Conservation (phyloP, 2,797 vertebrate species). For the Syndactyla subalaris region DNA sequence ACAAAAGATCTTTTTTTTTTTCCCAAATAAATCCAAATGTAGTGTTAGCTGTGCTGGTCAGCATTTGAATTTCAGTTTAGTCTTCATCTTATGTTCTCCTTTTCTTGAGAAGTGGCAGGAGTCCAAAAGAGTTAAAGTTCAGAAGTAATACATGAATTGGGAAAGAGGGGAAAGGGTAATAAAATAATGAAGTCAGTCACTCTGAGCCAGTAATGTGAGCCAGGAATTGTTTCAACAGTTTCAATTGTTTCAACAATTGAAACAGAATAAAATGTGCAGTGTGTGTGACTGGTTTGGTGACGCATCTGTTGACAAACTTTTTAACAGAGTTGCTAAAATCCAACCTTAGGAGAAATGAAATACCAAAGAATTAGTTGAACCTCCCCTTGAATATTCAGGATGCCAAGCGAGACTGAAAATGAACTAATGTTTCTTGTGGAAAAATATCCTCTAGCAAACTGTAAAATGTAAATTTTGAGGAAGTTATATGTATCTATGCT, state of each 20-base stretch:
- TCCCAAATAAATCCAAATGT: neutral
- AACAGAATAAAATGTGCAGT: neutral
- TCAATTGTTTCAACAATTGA: neutral
- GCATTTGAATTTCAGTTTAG: neutral
- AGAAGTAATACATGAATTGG: neutral
- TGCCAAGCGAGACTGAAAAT: neutral
- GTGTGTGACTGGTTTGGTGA: neutral
- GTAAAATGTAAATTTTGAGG: neutral
- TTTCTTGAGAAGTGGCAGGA: neutral
- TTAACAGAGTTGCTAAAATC: neutral
- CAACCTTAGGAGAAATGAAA: neutral
- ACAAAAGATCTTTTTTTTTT: constrained; percentile 9
- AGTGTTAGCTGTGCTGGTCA: neutral
- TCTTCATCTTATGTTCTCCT: neutral
- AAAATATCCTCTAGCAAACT: neutral
- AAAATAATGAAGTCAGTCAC: neutral
- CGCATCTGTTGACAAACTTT: neutral
- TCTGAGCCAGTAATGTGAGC: neutral
- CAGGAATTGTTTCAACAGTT: neutral
- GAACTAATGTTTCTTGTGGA: neutral
- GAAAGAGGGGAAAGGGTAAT: neutral
- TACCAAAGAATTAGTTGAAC: neutral
- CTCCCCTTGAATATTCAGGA: neutral
- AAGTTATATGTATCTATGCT: neutral
- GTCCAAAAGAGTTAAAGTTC: neutral